Evolutionary conservation across 1,140 invertebrate species (phyloP), one percentile per base, ranked within the genome.

Genomic region (Brachionus asplanchnoidis): DNA sequence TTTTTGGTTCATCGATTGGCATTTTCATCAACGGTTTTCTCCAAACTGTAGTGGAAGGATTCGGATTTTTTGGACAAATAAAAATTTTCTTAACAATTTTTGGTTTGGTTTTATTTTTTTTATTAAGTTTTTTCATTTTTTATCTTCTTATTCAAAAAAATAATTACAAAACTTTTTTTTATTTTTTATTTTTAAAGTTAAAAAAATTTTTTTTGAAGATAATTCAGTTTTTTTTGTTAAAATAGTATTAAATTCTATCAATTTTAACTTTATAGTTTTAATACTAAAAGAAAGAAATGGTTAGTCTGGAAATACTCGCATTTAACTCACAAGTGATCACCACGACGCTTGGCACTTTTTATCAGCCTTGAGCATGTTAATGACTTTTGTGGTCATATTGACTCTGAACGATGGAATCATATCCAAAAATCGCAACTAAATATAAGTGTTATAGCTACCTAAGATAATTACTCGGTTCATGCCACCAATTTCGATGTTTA

Each of bases 341-440:
- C 95, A 97, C 89, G 95, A 97, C 87, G 92, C 95, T 32, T 97
- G 95, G 95, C 95, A 97, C 89, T 93, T 95, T 86, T 90, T 95
- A 0, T 96, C 95, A n/a, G 94, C 95, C 5, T 91, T 93, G 36
- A 94, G 93, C 56, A 92, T 96, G 91, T 96, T 95, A 87, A 93
- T 95, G 86, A 95, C 93, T 26, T 96, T 96, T 87, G 86, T 90
- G 87, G 89, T 90, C 86, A 87, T 73, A 86, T 50, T 77, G 44
- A 75, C 44, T 40, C 17, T 70, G 7, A n/a, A 77, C 32, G 73
- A 77, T 50, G 73, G 73, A 44, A 77, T 77, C 28, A 77, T 23
- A 77, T 36, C 20, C 7, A 77, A 46, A 46, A 2, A 46, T 46
- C 44, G 44, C 44, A 46, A 46, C 44, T 46, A 46, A 46, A 46